Evolutionary conservation across 2,888 invertebrate genomes (phyloP), one percentile per base, ranked within the genome.

Genomic region (Lithophane leautieri): DNA sequence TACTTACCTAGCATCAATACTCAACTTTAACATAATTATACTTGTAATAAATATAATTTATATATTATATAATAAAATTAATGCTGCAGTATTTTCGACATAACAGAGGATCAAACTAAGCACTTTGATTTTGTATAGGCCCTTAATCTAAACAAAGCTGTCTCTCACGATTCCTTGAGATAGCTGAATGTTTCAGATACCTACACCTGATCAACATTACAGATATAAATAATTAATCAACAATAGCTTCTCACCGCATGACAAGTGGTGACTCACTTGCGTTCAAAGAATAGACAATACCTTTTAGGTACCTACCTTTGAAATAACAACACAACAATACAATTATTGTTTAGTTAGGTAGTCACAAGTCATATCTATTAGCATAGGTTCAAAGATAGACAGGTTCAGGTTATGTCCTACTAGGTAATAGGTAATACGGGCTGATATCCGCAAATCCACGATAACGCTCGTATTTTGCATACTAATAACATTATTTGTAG

Each of bases 261-360:
- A 61, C 19, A 66, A 60, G 25, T 25, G 19, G 34, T 65, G 58
- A 58, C 58, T 69, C 22, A 50, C 40, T 50, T 52, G 25, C 34
- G 4, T 56, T 58, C 62, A 56, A 56, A 50, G 19, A 56, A 73
- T 58, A 71, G 73, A 60, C 54, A 61, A 76, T 76, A 67, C 19
- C n/a, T 56, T 11, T 40, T 54, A n/a, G n/a, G n/a, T n/a, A 25
- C 25, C 19, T 67, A 25, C 25, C 19, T 67, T 75, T 25, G 12
- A 25, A n/a, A 60, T 44, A 50, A 67, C n/a, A 68, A 42, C 4
- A 50, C 19, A 16, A 61, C 25, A 75, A 22, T 25, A 74, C 25
- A 47, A 75, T 67, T 61, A 62, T 67, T 54, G 34, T 75, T 75
- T 16, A 61, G 0, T 44, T 60, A 60, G 11, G 28, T 42, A 56